Evolutionary conservation across 2,797 vertebrate genomes (phyloP), one percentile per base, ranked within the genome.

Genomic region (Sebastes iracundus): DNA sequence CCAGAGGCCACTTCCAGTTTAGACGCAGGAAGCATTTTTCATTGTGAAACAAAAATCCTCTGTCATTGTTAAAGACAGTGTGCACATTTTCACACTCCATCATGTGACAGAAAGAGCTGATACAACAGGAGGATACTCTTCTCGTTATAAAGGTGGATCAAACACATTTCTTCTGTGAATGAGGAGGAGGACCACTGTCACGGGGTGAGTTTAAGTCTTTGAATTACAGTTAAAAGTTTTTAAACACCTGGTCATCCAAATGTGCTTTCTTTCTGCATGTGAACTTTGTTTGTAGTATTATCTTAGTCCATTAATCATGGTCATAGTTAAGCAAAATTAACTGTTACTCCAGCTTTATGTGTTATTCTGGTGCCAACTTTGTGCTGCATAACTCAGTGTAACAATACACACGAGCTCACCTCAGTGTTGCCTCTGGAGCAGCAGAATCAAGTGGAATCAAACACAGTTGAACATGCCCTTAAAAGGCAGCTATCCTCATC

Each of bases 401-500:
- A 85, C 83, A 77, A 53, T 56, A 14, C 64, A 73, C 77, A 84
- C 62, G 1, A 62, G 63, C 86, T 83, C 68, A 81, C 67, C 71
- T 75, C 71, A 83, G 84, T n/a, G 38, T 61, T 76, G 67, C 69
- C 86, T 85, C 70, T 87, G 62, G 77, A 88, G 81, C 89, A 80
- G 84, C 79, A 88, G 86, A 90, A 83, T 77, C 82, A 87, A 92
- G 91, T 80, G 77, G 87, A 88, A 77, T 90, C 81, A 87, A 92
- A 89, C 90, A 85, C 88, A 75, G 81, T 85, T 81, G 73, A 94
- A 90, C 90, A 94, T 95, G 87, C 69, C 95, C 95, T 95, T 96
- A 96, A 96, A 96, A 95, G 95, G 95, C 84, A 92, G 91, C 89
- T 75, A 65, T 83, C 65, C 82, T 81, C 80, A 69, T 77, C 55